phyloP scores from a whole-genome alignment of 2,888 invertebrate genomes.

The Belgica antarctica region DNA sequence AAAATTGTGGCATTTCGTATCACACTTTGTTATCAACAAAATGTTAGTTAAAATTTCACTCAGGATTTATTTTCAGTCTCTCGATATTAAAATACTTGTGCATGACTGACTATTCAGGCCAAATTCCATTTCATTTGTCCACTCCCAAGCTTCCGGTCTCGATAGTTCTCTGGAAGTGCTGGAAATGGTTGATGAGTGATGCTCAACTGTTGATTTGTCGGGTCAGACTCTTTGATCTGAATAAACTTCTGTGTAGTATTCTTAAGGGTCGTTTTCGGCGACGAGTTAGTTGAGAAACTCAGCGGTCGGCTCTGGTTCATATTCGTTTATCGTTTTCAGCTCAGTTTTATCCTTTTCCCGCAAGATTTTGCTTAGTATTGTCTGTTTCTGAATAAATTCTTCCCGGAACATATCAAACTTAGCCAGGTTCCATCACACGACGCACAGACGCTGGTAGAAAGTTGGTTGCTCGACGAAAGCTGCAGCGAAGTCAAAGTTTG shows the following conservation, averaged over 20 bases:
- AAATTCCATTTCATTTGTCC: not conserved
- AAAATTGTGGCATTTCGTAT: no score
- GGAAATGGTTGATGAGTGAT: no score
- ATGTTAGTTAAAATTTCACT: no score
- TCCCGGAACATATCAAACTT: not conserved
- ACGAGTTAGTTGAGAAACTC: not conserved
- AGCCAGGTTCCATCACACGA: not conserved
- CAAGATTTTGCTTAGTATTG: not conserved
- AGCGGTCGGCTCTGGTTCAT: not conserved
- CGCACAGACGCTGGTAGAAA: not conserved
- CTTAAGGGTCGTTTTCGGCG: not conserved
- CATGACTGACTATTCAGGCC: not conserved
- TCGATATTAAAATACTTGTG: not conserved
- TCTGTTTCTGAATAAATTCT: not conserved
- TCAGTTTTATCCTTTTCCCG: not conserved
- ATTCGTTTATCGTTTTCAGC: no score
- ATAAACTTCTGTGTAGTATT: not conserved
- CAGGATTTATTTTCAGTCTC: no score
- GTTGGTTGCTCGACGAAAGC: not conserved
- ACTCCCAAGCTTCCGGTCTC: not conserved
- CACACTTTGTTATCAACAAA: no score
- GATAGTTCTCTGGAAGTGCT: no score
- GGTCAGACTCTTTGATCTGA: not conserved
- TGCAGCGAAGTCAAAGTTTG: not conserved
- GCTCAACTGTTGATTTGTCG: not conserved